Conservation (phyloP, 2,113 vertebrate species). For the Hypomesus transpacificus region DNA sequence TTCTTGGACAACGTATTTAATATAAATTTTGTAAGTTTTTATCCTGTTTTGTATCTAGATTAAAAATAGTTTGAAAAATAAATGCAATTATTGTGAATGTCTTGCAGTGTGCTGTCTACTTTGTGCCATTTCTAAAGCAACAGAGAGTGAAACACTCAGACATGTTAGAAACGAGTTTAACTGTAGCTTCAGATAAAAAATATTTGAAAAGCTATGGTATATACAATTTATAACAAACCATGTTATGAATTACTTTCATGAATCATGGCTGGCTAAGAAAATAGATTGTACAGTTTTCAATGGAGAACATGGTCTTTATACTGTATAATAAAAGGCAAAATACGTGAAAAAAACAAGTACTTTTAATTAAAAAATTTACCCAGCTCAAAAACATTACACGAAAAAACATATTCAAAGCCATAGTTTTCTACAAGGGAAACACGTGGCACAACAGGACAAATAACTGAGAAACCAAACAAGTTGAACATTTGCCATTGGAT, state of each 20-base stretch:
- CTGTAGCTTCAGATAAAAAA: too few relatives aligned
- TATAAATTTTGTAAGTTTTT: slow-evolving; percentile 71
- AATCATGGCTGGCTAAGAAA: too few relatives aligned
- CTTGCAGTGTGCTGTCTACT: neutral
- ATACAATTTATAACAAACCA: neutral
- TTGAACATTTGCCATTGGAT: neutral
- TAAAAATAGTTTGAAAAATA: slow-evolving; percentile 62
- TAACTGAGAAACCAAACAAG: slow-evolving; percentile 24
- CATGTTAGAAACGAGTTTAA: too few relatives aligned
- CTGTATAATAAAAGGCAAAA: slow-evolving; percentile 13
- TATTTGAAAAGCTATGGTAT: too few relatives aligned
- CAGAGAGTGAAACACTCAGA: too few relatives aligned
- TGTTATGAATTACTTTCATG: too few relatives aligned
- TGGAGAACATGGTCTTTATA: neutral
- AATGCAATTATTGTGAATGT: slow-evolving; percentile 53
- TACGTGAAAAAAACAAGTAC: slow-evolving; percentile 22
- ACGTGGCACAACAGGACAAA: slow-evolving; percentile 43
- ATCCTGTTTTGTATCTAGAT: slow-evolving; percentile 62
- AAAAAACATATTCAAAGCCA: slow-evolving; percentile 44
- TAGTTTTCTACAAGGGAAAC: slow-evolving; percentile 20
- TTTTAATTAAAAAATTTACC: slow-evolving; percentile 43
- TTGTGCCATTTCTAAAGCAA: too few relatives aligned
- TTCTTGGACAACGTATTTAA: slow-evolving; percentile 66
- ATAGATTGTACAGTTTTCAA: too few relatives aligned
- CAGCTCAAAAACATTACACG: slow-evolving; percentile 43